These are phyloP conservation scores for Protaetia brevitarsis DNA, from an alignment of 1,140 invertebrate species.

Conservation along the genomic window DNA sequence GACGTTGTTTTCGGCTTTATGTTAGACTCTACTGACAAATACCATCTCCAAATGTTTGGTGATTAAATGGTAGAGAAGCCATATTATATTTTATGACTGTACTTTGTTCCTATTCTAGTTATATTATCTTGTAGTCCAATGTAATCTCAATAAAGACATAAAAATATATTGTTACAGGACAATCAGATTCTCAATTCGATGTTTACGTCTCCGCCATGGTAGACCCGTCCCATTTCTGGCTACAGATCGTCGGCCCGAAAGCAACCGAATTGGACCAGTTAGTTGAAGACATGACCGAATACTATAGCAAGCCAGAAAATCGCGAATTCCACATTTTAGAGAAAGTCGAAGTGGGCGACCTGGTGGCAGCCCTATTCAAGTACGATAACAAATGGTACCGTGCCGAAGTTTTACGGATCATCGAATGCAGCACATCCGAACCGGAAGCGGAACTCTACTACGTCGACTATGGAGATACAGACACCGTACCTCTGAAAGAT, in stretches of 20 bases:
- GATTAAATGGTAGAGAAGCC: no score
- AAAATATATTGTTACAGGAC: slow-evolving; percentile 31
- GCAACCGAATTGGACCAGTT: slow-evolving; percentile 69
- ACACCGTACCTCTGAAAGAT: slow-evolving; percentile 57
- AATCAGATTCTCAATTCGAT: slow-evolving; percentile 61
- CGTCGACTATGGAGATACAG: slow-evolving; percentile 78
- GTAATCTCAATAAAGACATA: background rate
- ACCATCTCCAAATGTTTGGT: no score
- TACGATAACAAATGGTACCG: slow-evolving; percentile 71
- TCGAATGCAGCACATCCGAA: slow-evolving; percentile 52
- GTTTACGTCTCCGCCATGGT: slow-evolving; percentile 79
- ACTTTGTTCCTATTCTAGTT: no score
- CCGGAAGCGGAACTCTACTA: slow-evolving; percentile 67
- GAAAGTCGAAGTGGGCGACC: slow-evolving; percentile 63
- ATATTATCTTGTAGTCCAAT: background rate
- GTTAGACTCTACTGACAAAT: no score
- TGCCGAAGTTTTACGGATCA: slow-evolving; percentile 57
- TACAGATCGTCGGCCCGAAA: slow-evolving; percentile 71
- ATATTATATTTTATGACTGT: no score
- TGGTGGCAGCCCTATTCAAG: slow-evolving; percentile 74
- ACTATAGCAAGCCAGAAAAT: slow-evolving; percentile 66
- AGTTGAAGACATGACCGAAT: slow-evolving; percentile 73
- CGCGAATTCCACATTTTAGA: slow-evolving; percentile 55
- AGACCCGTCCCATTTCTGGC: slow-evolving; percentile 77
- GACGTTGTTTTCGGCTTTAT: no score